These are phyloP conservation scores for Labeo calbasu DNA, from an alignment of 2,797 vertebrate species.

Conservation along the genomic window DNA sequence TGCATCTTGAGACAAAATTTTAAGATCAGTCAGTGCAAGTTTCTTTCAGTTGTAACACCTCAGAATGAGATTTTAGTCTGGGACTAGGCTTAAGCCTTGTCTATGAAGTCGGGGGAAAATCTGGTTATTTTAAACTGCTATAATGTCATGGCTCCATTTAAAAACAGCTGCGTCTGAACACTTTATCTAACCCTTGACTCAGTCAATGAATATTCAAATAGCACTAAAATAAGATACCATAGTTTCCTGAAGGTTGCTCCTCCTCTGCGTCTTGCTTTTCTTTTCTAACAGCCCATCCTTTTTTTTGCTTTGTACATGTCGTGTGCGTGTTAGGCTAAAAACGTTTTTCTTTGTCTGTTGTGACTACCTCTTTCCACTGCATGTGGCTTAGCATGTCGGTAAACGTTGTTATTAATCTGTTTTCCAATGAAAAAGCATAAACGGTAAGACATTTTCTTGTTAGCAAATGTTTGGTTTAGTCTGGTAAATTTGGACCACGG, in stretches of 20 bases:
- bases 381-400: background rate
- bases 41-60: no score
- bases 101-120: background rate
- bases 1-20: no score
- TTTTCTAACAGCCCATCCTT: background rate
- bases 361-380: conserved; percentile 28
- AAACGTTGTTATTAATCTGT: conserved; percentile 1
- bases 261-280: background rate
- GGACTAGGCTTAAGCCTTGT: no score
- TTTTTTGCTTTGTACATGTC: background rate
- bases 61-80: no score
- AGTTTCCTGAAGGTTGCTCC: background rate
- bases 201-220: conserved; percentile 58
- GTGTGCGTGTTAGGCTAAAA: background rate
- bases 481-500: background rate
- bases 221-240: background rate
- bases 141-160: background rate
- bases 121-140: background rate
- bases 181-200: conserved; percentile 12
- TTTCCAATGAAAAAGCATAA: conserved; percentile 55
- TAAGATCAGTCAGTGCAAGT: no score
- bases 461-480: background rate
- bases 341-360: conserved; percentile 4
- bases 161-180: background rate
- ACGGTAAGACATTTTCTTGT: conserved; percentile 50